Evolutionary conservation across 2,888 invertebrate genomes (phyloP).

Genomic region (Amphiduros pacificus): DNA sequence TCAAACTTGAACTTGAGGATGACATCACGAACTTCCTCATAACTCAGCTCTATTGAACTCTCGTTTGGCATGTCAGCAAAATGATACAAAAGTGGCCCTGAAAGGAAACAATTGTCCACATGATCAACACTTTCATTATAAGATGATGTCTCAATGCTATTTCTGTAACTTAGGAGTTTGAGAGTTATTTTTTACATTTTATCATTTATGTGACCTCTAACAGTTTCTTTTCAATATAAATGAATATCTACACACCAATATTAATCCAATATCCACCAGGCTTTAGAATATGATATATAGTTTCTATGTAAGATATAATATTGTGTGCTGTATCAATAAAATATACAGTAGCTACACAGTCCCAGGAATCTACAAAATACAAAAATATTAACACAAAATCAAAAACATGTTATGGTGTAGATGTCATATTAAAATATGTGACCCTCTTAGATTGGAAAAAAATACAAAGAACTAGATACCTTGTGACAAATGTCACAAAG

Average conservation of each 20-base stretch:
- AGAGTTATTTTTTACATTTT: neutral
- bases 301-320: slow-evolving; percentile 90
- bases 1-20: slow-evolving; percentile 77
- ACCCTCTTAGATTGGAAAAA: no score
- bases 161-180: no score
- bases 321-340: slow-evolving; percentile 99
- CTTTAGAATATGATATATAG: slow-evolving; percentile 84
- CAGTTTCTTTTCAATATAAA: no score
- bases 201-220: neutral
- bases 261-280: slow-evolving; percentile 69
- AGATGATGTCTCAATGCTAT: no score
- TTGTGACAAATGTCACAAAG: no score
- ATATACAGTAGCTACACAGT: slow-evolving; percentile 94
- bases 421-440: no score
- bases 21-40: slow-evolving; percentile 77
- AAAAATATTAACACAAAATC: neutral
- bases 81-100: slow-evolving; percentile 85
- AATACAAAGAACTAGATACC: no score
- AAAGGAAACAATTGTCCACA: slow-evolving; percentile 20
- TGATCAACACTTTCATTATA: neutral
- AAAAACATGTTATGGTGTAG: neutral
- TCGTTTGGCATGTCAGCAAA: slow-evolving; percentile 82
- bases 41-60: slow-evolving; percentile 90
- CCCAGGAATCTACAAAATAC: slow-evolving; percentile 70
- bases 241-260: slow-evolving; percentile 43